Base-by-base conservation (phyloP, 2,113 vertebrate genomes). In the Acrocephalus arundinaceus region DNA sequence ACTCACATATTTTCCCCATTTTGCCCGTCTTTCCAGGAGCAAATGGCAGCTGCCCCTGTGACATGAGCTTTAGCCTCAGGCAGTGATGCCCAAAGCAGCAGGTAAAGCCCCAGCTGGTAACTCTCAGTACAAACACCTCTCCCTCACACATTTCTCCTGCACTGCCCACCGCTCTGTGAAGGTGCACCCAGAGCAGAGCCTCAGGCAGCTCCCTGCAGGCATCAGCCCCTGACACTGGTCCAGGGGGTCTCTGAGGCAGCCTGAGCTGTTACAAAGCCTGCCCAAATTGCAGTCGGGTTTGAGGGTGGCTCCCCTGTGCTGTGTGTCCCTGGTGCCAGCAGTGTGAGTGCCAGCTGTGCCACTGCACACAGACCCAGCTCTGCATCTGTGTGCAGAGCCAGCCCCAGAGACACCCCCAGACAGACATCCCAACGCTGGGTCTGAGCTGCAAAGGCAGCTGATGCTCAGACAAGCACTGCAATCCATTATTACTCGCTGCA, bases 281-380 rank as follows among this genome's bases (percentile, higher is more conserved):
- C 45, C 24, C 14, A 43, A 43, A 23, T 9, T 3, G 31, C 20
- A 33, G 37, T 7, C 15, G 9, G 24, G 31, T 24, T 35, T 30
- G 48, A 59, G 52, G n/a, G 62, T 12, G 33, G 15, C 35, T 41
- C 59, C 28, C 31, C 78, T 4, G 14, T 37, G 58, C 11, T 1
- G 1, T 1, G 23, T n/a, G 11, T 41, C 33, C 33, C 5, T 3
- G 4, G 48, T 51, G 39, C 23, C 49, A 35, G 48, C 1, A 0
- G 17, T 41, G 63, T 15, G 37, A 35, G 41, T 65, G 43, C 46
- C 30, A 52, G 33, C 45, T 41, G 31, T 22, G n/a, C 9, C 17
- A 21, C 39, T 2, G 3, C 7, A 25, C 28, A 52, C 37, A 33
- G 31, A 14, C 3, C 55, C 35, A 35, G 35, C 35, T 33, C 48